Base-by-base conservation (phyloP, 2,888 invertebrate genomes). In the Ophion obscuratus region DNA sequence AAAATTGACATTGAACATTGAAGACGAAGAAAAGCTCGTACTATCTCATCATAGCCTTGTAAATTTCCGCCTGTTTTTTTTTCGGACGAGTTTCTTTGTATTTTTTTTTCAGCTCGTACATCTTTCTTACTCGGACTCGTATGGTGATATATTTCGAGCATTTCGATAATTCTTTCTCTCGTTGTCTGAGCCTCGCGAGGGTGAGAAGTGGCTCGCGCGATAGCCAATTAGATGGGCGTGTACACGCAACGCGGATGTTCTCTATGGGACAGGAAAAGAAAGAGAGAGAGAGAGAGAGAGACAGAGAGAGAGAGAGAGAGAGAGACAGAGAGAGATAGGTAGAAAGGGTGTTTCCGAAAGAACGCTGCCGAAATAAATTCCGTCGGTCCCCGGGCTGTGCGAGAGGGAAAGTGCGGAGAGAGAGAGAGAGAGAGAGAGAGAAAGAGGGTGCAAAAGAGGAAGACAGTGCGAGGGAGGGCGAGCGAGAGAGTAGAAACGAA, bases 211-310 rank as follows among this genome's bases (percentile, higher is more conserved):
- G 79, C 74, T 85, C 77, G 77, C 86, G 88, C 84, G 80, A 66
- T 20, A 89, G 89, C 89, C 90, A 90, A 90, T 90, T 90, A 90
- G 87, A 89, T 90, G 90, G 90, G 90, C 90, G 90, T 90, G 84
- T 86, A 84, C 67, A 76, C 47, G 76, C 79, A 75, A 84, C 78
- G 70, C 64, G 68, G 62, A 81, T 86, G 67, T 78, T 66, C 71
- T 75, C 79, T 75, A 75, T 74, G 78, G 57, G 64, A 73, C 20
- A 47, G 20, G 47, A 53, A 40, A n/a, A 40, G 36, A 80, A 62
- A 40, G 36, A 73, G 62, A 64, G 81, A 80, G 31, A 2, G 7
- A 75, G 62, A 27, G 64, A 17, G n/a, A 61, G 88, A 89, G 90
- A 90, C 70, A 59, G 66, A 47, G 14, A 47, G 47, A 71, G 83